Conservation (phyloP, 1,140 invertebrate species). For the Drosophila ogumai region DNA sequence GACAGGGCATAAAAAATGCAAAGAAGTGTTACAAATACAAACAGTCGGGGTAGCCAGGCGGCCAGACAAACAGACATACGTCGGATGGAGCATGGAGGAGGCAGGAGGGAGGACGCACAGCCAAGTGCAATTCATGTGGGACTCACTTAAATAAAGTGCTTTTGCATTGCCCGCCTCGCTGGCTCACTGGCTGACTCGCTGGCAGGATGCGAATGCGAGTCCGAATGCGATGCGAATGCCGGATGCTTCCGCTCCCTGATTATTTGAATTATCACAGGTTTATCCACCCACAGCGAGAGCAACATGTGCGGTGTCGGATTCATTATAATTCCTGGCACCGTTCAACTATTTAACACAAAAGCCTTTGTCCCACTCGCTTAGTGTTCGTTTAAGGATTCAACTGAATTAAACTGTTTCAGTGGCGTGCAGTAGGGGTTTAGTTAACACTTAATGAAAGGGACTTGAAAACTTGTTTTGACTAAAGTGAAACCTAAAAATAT, state of each 20-base stretch:
- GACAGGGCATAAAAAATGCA: conserved; percentile 70
- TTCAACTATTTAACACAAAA: conserved; percentile 58
- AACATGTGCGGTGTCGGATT: conserved; percentile 55
- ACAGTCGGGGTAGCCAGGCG: conserved; percentile 52
- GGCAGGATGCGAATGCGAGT: conserved; percentile 52
- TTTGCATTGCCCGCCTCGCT: conserved; percentile 75
- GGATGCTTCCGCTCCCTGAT: conserved; percentile 69
- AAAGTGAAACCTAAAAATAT: neutral
- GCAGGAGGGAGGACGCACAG: conserved; percentile 23
- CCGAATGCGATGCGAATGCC: conserved; percentile 35
- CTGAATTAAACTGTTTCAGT: conserved; percentile 44
- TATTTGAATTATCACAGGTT: conserved; percentile 79
- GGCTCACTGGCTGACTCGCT: conserved; percentile 39
- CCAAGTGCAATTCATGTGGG: conserved; percentile 82
- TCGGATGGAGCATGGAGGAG: conserved; percentile 3
- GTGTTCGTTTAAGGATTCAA: conserved; percentile 44
- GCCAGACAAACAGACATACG: conserved; percentile 17
- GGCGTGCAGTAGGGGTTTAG: neutral
- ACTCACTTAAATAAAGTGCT: conserved; percentile 85
- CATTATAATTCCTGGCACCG: conserved; percentile 58
- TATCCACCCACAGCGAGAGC: conserved; percentile 30
- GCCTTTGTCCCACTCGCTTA: conserved; percentile 48
- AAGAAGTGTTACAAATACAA: conserved; percentile 82
- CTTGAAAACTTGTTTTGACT: too few species aligned
- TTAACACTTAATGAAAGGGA: neutral